Evolutionary conservation across 1,140 invertebrate genomes (phyloP).

Genomic region (Epicauta chinensis): DNA sequence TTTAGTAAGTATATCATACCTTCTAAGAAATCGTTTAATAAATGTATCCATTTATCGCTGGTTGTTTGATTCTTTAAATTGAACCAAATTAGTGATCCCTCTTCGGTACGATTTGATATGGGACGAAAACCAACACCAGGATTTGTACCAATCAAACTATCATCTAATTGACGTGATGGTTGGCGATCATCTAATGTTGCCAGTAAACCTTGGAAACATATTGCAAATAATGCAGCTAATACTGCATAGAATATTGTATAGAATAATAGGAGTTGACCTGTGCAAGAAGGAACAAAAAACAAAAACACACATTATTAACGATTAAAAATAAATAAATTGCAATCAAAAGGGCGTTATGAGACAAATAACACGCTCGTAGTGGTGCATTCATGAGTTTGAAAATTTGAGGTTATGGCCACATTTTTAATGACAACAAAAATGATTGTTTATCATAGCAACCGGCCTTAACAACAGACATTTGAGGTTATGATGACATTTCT

Average conservation of each 20-base stretch:
- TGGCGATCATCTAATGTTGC: constrained; percentile 59
- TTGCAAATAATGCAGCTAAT: constrained; percentile 70
- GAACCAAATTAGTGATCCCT: constrained; percentile 81
- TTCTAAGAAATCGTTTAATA: constrained; percentile 62
- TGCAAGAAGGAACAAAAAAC: too few species aligned
- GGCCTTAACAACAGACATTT: too few species aligned
- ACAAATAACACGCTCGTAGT: too few species aligned
- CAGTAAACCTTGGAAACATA: constrained; percentile 75
- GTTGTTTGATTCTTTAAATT: constrained; percentile 58
- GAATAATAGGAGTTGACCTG: constrained; percentile 73
- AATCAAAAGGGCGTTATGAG: too few species aligned
- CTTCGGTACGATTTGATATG: constrained; percentile 62
- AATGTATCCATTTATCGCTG: constrained; percentile 58
- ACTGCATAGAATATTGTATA: constrained; percentile 79
- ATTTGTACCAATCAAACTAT: constrained; percentile 80
- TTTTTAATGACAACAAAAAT: too few species aligned
- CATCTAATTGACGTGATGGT: constrained; percentile 65
- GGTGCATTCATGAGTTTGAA: too few species aligned
- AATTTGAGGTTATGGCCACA: too few species aligned
- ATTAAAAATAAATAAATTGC: too few species aligned
- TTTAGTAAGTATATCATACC: too few species aligned
- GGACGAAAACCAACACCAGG: constrained; percentile 88
- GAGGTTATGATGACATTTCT: too few species aligned
- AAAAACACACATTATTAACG: neutral
- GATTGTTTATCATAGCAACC: too few species aligned